These are phyloP conservation scores for Diacarnus erythraeanus DNA, from an alignment of 37 sponge, comb jelly and placozoan species.

Conservation along the genomic window DNA sequence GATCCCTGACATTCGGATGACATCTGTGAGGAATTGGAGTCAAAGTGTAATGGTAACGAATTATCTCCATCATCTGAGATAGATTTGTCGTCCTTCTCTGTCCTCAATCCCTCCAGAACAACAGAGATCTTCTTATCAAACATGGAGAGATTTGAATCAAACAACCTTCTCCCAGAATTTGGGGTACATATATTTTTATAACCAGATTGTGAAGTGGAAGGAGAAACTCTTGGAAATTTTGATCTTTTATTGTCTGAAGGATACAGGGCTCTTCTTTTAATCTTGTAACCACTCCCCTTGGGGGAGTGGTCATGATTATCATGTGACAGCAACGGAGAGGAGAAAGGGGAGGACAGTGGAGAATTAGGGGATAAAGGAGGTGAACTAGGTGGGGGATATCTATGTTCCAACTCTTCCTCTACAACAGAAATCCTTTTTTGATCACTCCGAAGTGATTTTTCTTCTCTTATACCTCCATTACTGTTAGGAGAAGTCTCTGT, in stretches of 20 bases:
- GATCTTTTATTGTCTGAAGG: too few species aligned
- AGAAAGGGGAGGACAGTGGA: neutral
- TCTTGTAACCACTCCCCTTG: too few species aligned
- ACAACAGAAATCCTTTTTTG: too few species aligned
- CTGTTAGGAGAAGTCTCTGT: too few species aligned
- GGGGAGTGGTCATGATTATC: neutral
- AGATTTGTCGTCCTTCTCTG: neutral
- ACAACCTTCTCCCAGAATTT: neutral
- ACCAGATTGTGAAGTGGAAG: neutral
- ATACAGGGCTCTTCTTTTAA: too few species aligned
- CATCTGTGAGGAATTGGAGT: neutral
- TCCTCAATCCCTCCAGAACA: neutral
- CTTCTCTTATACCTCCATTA: too few species aligned
- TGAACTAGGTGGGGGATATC: neutral
- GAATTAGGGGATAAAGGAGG: slow-evolving; percentile 6
- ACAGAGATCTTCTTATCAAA: neutral
- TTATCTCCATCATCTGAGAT: neutral
- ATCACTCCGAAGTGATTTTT: too few species aligned
- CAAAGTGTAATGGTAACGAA: neutral
- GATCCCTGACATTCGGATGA: neutral
- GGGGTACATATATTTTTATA: neutral
- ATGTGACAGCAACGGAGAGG: neutral
- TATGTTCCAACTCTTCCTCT: too few species aligned
- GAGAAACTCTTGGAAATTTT: neutral
- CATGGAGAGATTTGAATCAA: neutral